Evolutionary conservation across 2,113 vertebrate species (phyloP).

Genomic region (Pelecanoides urinatrix): DNA sequence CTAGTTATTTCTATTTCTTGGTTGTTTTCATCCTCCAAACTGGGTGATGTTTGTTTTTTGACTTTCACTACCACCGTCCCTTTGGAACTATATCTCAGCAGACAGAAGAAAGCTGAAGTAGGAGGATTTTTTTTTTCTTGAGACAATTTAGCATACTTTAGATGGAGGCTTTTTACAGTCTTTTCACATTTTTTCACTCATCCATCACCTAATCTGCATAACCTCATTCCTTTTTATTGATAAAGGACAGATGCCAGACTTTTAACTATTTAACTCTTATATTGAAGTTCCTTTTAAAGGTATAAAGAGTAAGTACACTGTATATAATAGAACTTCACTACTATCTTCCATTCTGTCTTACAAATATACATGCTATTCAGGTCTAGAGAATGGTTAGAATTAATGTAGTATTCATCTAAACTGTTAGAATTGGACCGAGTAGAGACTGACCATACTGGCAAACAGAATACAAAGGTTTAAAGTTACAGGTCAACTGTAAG

Average conservation of each 20-base stretch:
- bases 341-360: background rate
- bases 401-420: background rate
- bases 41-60: background rate
- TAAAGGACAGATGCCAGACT: conserved; percentile 8
- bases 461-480: conserved; percentile 8
- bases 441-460: background rate
- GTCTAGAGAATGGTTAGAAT: background rate
- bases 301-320: background rate
- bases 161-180: background rate
- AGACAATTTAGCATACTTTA: background rate
- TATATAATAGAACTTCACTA: background rate
- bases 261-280: background rate
- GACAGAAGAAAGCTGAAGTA: background rate
- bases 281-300: background rate
- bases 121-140: background rate
- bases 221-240: background rate
- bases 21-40: background rate
- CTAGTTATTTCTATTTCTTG: background rate
- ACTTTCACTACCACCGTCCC: background rate
- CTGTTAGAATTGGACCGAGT: background rate
- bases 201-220: background rate
- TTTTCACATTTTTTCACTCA: background rate
- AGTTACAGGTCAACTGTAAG: background rate
- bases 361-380: background rate
- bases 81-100: background rate